Base-by-base conservation (phyloP, 2,113 vertebrate genomes). In the Oreocharis arfaki region DNA sequence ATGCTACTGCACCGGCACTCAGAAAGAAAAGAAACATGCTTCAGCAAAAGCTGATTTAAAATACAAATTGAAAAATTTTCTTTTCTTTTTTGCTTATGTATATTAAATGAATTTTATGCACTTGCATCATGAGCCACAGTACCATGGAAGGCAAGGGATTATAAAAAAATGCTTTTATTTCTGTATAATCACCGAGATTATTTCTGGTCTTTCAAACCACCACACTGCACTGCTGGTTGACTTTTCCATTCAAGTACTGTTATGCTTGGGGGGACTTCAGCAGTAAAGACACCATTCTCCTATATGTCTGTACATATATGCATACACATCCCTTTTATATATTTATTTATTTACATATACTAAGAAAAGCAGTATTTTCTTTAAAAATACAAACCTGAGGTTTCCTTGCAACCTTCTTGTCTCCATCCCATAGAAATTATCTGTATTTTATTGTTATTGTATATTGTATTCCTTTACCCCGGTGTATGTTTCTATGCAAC, bases 61-160 rank as follows among this genome's bases (percentile, higher is more conserved):
- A 84, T 20, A 30, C 7, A 4, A 69, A 82, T 9, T 44, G 47
- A 35, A 73, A 92, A 41, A 10, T 27, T 32, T 47, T 55, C 0
- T 18, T 53, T 52, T 78, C 5, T 26, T 77, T 60, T 77, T 77
- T 69, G 30, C 17, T 87, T 73, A 32, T 11, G 3, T 1, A 2
- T 14, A 60, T 10, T 37, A 46, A 41, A 71, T 60, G 0, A 77
- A 69, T 64, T 84, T 67, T 71, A 68, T 28, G 35, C 6, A 44
- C 11, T 53, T 60, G 50, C 23, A 73, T 59, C 53, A 68, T 17
- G 18, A 91, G 41, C 17, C 42, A 82, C 21, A 44, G 22, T 24
- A 71, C 33, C 19, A 49, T 8, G 21, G 42, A 64, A 71, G 33
- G 13, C 52, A 61, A 0, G 0, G 17, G 14, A 11, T 84, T 61